Evolutionary conservation across 2,888 invertebrate species (phyloP), one percentile per base, ranked within the genome.

Genomic region (Coelogynopora nodosa): DNA sequence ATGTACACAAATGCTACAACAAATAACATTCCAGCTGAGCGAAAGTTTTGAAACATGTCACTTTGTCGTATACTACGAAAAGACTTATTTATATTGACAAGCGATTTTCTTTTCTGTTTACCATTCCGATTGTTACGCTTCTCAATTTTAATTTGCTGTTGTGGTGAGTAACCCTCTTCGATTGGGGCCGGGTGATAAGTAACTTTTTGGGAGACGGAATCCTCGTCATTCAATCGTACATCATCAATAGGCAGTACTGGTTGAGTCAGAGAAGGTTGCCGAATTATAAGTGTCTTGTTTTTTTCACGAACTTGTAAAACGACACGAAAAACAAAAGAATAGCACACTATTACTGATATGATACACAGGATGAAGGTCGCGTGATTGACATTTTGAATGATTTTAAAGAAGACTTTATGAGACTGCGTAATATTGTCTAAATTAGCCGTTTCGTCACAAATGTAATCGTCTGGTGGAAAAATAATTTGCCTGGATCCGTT

Each of bases 1-100:
- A 85, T 85, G 31, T 85, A 85, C 28, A 85, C 85, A 2, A 85
- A 67, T 18, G 85, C 85, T 1, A 85, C 85, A 2, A 85, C 67
- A 23, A 85, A 85, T 0, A 85, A 27, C 67, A 85, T 85, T 27
- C 67, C 85, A 18, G 85, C 85, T 2, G 85, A 85, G 29, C 74
- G 67, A 28, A 85, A 67, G 74, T 85, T 85, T 67, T 67, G 28
- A 28, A 85, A 85, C 26, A 85, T 27, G 0, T 67, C 85, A 26
- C 67, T 67, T 1, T 85, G 67, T 85, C 85, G 26, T 23, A 85
- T 67, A 0, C 85, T 67, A 74, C 74, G 74, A 74, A 74, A 74
- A 23, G 74, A 74, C 23, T 74, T 74, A 26, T 26, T 10, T 13
- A 74, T 5, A 2, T 74, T 10, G 18, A 74, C 27, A 26, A 74